Conservation (phyloP, 2,797 vertebrate genomes). For the Sebastes itinus region DNA sequence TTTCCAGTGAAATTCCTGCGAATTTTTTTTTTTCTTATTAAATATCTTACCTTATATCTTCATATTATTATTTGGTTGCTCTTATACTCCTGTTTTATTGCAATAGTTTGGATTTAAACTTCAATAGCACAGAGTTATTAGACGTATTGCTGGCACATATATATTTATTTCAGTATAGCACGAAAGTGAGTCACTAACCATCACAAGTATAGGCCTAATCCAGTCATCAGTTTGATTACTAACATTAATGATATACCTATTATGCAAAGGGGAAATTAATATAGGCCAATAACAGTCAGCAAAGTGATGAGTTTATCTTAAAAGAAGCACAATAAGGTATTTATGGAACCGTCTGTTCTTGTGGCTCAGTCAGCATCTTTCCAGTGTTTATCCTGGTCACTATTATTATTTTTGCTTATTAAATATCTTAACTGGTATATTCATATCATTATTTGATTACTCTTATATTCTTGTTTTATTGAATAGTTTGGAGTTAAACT, state of each 20-base stretch:
- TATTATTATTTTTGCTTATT: not conserved
- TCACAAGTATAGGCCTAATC: not conserved
- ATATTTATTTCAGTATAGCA: not conserved
- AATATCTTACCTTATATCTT: not conserved
- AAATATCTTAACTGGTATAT: too few species aligned
- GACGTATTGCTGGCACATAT: not conserved
- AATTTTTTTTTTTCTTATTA: not conserved
- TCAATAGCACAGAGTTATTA: not conserved
- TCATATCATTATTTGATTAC: not conserved
- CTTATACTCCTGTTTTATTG: not conserved
- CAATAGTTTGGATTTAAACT: not conserved
- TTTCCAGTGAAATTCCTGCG: not conserved
- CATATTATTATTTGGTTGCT: not conserved
- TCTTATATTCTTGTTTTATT: not conserved
- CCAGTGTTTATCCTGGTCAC: constrained; percentile 51
- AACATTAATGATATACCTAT: not conserved
- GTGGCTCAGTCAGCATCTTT: constrained; percentile 26
- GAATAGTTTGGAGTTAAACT: not conserved
- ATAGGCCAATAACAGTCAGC: not conserved
- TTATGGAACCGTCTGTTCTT: constrained; percentile 12
- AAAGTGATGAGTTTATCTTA: not conserved
- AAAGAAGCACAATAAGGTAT: not conserved
- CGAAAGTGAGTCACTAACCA: not conserved
- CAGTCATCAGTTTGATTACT: not conserved
- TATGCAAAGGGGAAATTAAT: not conserved